Conservation (phyloP, 2,888 invertebrate genomes). For the Idaea aversata region DNA sequence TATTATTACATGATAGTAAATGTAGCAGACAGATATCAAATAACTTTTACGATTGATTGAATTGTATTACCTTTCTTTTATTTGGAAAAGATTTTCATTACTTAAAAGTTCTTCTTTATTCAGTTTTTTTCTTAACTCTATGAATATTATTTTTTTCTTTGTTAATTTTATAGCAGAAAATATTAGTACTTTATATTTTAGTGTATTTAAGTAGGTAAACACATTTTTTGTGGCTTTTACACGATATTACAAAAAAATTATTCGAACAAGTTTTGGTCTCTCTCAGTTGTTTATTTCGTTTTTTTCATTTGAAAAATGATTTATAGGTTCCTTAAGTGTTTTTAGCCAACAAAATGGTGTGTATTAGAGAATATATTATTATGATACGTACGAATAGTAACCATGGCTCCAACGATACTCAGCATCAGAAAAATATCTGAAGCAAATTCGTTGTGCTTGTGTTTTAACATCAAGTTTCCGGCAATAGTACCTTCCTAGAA, state of each 20-base stretch:
- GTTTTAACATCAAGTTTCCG: slow-evolving; percentile 86
- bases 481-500: slow-evolving; percentile 83
- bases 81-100: background rate
- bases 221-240: background rate
- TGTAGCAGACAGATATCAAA: slow-evolving; percentile 17
- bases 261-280: background rate
- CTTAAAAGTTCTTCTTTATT: background rate
- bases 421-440: slow-evolving; percentile 84
- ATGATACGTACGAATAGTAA: slow-evolving; percentile 50
- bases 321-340: no score
- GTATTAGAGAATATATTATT: no score
- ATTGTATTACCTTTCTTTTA: background rate
- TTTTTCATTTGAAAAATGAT: no score
- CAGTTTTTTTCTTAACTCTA: background rate
- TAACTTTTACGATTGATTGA: slow-evolving; percentile 14
- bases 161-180: background rate
- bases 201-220: background rate
- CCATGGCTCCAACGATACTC: slow-evolving; percentile 54
- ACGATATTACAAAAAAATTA: background rate
- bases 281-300: background rate
- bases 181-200: background rate
- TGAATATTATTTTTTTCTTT: background rate
- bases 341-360: no score
- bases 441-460: slow-evolving; percentile 82
- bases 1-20: background rate